Evolutionary conservation across 2,113 vertebrate genomes (phyloP), one percentile per base, ranked within the genome.

Genomic region (Verasper variegatus): DNA sequence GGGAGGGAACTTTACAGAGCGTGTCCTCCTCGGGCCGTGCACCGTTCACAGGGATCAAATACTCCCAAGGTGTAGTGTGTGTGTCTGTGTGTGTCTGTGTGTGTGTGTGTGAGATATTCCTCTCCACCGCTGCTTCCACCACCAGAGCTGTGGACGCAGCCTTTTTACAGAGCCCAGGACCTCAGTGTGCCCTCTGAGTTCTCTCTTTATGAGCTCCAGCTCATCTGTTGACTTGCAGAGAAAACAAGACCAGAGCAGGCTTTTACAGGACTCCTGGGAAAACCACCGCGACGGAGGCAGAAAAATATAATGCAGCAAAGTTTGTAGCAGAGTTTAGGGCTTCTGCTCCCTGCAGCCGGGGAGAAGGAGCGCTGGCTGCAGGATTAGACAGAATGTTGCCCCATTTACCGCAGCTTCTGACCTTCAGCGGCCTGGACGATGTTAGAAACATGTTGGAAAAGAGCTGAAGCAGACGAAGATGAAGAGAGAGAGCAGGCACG

Each of bases 191-290:
- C 91, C 92, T 84, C 80, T 47, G 82, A 86, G 86, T 61, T 77
- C 66, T 71, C 68, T 80, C 85, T 94, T 93, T 90, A 93, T 89
- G 86, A 89, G 87, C 78, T 83, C 59, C 47, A 91, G 87, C 89
- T 92, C 84, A 89, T 89, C 92, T 78, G 76, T 81, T 21, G 67
- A 85, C 85, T 76, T 73, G 83, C 64, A 81, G 84, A 92, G 89
- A 91, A 93, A 92, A 93, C 90, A 92, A 68, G 71, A 87, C 66
- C 80, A 42, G 78, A 76, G 77, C 79, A 59, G 70, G 63, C 14
- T 90, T 90, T 91, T 90, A 92, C 75, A 23, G 84, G 80, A 73
- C 91, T 84, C 87, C 72, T 31, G 89, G 85, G 89, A 83, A 57
- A 85, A 76, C 74, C 45, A 75, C 81, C 56, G 69, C 82, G 52